These are phyloP conservation scores for Balearica regulorum DNA, from an alignment of 2,797 vertebrate species.

Conservation along the genomic window DNA sequence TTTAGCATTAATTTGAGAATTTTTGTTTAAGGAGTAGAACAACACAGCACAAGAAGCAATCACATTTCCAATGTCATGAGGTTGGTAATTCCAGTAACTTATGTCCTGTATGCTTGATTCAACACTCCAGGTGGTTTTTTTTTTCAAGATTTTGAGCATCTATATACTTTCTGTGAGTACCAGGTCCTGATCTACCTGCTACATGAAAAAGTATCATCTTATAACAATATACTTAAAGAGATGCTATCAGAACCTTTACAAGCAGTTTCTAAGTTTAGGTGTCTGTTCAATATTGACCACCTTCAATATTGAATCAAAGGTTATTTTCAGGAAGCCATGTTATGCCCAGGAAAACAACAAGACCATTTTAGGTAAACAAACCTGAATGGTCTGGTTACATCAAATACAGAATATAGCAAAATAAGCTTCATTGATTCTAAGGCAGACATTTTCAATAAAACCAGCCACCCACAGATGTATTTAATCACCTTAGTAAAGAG, in stretches of 20 bases:
- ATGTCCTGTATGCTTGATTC: not conserved
- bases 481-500: constrained; percentile 2
- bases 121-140: not conserved
- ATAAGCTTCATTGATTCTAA: not conserved
- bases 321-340: not conserved
- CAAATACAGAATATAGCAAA: not conserved
- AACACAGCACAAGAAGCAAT: not conserved
- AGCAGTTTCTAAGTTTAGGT: not conserved
- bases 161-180: not conserved
- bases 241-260: not conserved
- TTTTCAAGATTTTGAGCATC: not conserved
- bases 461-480: not conserved
- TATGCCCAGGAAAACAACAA: not conserved
- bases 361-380: not conserved
- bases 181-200: not conserved
- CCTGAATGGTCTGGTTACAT: not conserved
- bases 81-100: not conserved
- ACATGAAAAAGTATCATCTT: not conserved
- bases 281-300: not conserved
- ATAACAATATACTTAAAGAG: not conserved
- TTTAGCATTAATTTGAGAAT: not conserved
- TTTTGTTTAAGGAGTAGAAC: not conserved
- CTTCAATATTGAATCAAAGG: no score
- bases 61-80: not conserved
- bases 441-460: constrained; percentile 5